Evolutionary conservation across 2,888 invertebrate species (phyloP).

Genomic region (Malthinus flaveolus): DNA sequence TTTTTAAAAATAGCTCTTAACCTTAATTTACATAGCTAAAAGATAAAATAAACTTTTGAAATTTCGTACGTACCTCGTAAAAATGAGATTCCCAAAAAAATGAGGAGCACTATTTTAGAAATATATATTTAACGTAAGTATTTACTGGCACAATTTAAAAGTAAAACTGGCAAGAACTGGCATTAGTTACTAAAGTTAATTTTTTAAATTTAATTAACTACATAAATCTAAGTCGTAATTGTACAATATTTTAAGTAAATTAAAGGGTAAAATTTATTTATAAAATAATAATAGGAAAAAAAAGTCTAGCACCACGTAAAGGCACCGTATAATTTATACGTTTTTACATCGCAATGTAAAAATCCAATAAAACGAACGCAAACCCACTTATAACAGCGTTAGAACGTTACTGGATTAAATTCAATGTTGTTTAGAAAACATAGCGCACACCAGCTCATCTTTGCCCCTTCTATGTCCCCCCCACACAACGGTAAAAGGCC

Average conservation of each 20-base stretch:
- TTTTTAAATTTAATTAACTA: conserved; percentile 1
- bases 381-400: conserved; percentile 20
- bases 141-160: conserved; percentile 16
- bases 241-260: not conserved
- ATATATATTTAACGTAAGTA: conserved; percentile 7
- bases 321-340: conserved; percentile 23
- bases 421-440: conserved; percentile 38
- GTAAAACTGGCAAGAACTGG: conserved; percentile 20
- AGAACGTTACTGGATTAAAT: conserved; percentile 26
- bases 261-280: conserved; percentile 2
- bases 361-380: conserved; percentile 15
- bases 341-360: conserved; percentile 25
- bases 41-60: too few species aligned
- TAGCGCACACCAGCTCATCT: conserved; percentile 32
- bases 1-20: too few species aligned
- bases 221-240: not conserved
- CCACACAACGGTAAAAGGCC: conserved; percentile 26
- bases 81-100: conserved; percentile 2
- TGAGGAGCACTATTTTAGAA: not conserved
- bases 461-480: conserved; percentile 27
- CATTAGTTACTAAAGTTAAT: conserved; percentile 9
- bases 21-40: too few species aligned
- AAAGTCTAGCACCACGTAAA: conserved; percentile 21
- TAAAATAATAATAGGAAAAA: not conserved
- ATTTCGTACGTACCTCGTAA: not conserved